Base-by-base conservation (phyloP, 1,140 invertebrate species). In the Microvelia longipes region DNA sequence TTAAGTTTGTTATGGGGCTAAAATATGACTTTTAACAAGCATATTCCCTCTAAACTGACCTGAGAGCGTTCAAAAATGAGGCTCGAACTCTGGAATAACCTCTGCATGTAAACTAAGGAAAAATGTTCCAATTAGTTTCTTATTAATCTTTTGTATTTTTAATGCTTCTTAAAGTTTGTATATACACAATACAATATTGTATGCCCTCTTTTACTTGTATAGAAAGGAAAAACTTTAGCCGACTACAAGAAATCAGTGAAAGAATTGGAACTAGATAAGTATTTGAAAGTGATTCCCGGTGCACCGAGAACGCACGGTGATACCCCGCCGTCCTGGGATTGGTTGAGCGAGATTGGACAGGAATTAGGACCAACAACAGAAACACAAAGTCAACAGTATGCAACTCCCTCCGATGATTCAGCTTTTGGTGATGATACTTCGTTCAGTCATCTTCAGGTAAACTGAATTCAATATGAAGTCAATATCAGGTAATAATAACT, bases 221-320 rank as follows among this genome's bases (percentile, higher is more conserved):
- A 94, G 91, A 90, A 86, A 86, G 88, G 90, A 77, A 91, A 89
- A 82, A 87, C 87, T 2, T 84, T 92, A 0, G 85, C 84, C 1
- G 92, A 89, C 77, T 94, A 94, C 75, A 83, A 85, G 74, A 87
- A 84, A 71, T 87, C 90, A 74, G 83, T 85, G 1, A 82, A 84
- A 66, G 91, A 93, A 77, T 82, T 92, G 24, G 90, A 92, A 72
- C 81, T 85, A 67, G 83, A 83, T 0, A 71, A 74, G 68, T 78
- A 92, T n/a, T 78, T 92, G n/a, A 81, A 83, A 66, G 82, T 85
- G 50, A 78, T 92, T 72, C 91, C 91, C 2, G 90, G 92, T 63
- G 90, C 90, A 29, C 90, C 91, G 11, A 82, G 90, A 73, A 85
- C 88, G 1, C 86, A 85, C 30, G 83, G 82, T 60, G 82, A 83